Base-by-base conservation (phyloP, 2,113 vertebrate genomes). In the Fukomys damarensis region DNA sequence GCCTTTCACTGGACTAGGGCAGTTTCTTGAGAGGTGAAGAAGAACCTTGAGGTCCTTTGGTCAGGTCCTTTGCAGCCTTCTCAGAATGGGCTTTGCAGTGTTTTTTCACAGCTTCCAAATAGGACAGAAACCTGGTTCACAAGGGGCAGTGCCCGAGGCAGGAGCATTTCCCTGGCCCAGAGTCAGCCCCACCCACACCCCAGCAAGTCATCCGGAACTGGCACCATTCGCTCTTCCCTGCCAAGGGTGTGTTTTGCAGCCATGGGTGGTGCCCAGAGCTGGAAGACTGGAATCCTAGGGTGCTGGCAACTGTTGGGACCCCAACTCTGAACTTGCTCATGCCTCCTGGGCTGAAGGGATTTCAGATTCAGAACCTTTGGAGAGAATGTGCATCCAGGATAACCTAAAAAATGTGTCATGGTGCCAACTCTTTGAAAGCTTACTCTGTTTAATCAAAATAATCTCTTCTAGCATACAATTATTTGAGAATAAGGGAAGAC, bases 111-210 rank as follows among this genome's bases (percentile, higher is more conserved):
- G 0, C 32, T 82, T 76, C 28, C 2, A 7, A 7, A 30, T 13
- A 30, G 38, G 41, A 14, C 19, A 7, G 56, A 68, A 28, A 41
- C 20, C 82, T 14, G 1, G 17, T 52, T 81, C 7, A 43, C 56
- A 24, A 1, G 8, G 54, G n/a, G 0, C 2, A 4, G 7, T 12
- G 0, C 35, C 0, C 41, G 68, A 56, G n/a, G 5, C 30, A 12
- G 41, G 24, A 24, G 32, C 30, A 58, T n/a, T n/a, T 61, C n/a
- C 26, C 43, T 10, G 12, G 10, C 35, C 43, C 16, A 6, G 20
- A 12, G 6, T 52, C 4, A 0, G 24, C 19, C 46, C 30, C 12
- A 35, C 13, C 32, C 2, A 3, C 22, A 26, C 6, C 1, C 30
- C 54, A 56, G 0, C 0, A 20, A 13, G 0, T 35, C 46, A n/a